Base-by-base conservation (phyloP, 2,113 vertebrate species). In the Halichoeres trimaculatus region DNA sequence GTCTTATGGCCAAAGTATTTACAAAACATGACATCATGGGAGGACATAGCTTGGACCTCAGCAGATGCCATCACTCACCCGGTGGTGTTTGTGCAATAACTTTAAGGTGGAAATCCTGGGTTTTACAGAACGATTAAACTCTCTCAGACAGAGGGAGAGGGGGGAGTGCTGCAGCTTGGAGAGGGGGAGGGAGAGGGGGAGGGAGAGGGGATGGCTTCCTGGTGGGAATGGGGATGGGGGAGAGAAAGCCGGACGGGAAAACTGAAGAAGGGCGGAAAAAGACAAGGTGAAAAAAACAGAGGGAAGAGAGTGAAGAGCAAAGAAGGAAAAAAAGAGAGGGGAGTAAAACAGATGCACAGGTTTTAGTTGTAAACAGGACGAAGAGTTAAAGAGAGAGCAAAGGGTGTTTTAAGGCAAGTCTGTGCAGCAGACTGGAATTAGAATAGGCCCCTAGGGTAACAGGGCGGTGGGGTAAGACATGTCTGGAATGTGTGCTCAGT, bases 41-140 rank as follows among this genome's bases (percentile, higher is more conserved):
- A 16, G 26, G 35, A 53, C 0, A 12, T 19, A 43, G 36, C 3
- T 24, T 9, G 23, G 54, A 22, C 26, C 34, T 41, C 66, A 45
- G 35, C 23, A 7, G 26, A 34, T 47, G 58, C 20, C 3, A 19
- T 72, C 77, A 84, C 83, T 88, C 83, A 84, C 78, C 67, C 6
- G 40, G 36, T 40, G 45, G 30, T 16, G 20, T 67, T 73, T 86
- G 67, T 55, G 55, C 50, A 72, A 74, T 30, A 67, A 64, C 65
- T 50, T 83, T 70, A 73, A 64, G 51, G 90, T 92, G 55, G 88
- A 89, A 85, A 93, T 92, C 89, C 92, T 85, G 51, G 90, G 90
- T 90, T 91, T 93, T 85, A 93, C 83, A 51, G 89, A 91, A 85
- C 89, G 89, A 90, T 90, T 93, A 77, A 93, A 91, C 83, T 94